phyloP scores from a whole-genome alignment of 2,888 invertebrate species.

The Trisateles emortualis region DNA sequence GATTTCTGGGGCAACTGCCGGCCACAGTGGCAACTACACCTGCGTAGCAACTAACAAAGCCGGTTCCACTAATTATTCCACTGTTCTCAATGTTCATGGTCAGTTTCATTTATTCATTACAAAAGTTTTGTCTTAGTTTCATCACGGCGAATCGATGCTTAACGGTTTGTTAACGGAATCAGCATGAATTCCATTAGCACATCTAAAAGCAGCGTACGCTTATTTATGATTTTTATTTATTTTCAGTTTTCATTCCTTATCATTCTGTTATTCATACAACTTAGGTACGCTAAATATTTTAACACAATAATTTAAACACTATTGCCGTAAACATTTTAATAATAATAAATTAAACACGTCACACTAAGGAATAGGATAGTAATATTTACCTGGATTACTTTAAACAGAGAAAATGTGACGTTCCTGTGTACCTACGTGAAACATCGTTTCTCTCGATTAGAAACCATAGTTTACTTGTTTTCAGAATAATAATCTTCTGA shows the following conservation, averaged over 20 bases:
- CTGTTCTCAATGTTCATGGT: constrained; percentile 87
- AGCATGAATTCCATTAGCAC: constrained; percentile 75
- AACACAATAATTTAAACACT: not conserved
- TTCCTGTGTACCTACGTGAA: not conserved
- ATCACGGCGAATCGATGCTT: constrained; percentile 60
- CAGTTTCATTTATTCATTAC: constrained; percentile 71
- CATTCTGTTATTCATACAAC: constrained; percentile 45
- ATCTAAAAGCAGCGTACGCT: constrained; percentile 64
- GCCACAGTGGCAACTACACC: constrained; percentile 92
- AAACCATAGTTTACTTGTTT: too few species aligned
- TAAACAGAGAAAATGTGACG: not conserved
- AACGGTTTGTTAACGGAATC: constrained; percentile 65
- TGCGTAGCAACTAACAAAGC: constrained; percentile 92
- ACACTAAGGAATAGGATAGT: not conserved
- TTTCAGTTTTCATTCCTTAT: constrained; percentile 38
- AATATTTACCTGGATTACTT: not conserved
- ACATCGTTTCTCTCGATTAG: not conserved
- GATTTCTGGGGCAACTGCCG: constrained; percentile 89
- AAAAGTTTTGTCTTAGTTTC: constrained; percentile 35
- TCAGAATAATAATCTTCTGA: not conserved
- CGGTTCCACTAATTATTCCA: constrained; percentile 89
- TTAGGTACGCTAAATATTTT: not conserved
- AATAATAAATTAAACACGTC: not conserved
- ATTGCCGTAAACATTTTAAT: too few species aligned
- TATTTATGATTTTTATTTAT: constrained; percentile 51